These are phyloP conservation scores for Garra rufa DNA, from an alignment of 2,113 vertebrate species.

Conservation along the genomic window DNA sequence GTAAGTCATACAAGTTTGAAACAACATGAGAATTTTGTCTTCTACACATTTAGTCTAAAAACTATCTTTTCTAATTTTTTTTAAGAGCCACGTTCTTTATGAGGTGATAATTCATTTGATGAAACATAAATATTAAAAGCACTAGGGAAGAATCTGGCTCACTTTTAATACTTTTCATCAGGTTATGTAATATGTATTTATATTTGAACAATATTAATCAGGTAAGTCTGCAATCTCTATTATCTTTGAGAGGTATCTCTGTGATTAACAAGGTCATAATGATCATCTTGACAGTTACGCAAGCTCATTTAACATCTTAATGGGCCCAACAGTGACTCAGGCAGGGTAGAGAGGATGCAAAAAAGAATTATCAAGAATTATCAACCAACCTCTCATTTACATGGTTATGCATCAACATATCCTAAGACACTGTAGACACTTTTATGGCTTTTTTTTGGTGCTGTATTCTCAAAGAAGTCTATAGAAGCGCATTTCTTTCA, in stretches of 20 bases:
- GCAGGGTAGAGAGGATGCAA: slow-evolving; percentile 4
- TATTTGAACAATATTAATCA: slow-evolving; percentile 56
- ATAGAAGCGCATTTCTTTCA: too few relatives aligned
- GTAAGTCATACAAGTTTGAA: neutral
- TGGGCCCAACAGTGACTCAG: slow-evolving; percentile 56
- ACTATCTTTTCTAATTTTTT: neutral
- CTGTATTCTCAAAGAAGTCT: neutral
- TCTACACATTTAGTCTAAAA: neutral
- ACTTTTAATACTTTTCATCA: slow-evolving; percentile 38
- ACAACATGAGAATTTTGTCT: neutral
- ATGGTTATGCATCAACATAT: slow-evolving; percentile 66
- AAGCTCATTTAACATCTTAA: slow-evolving; percentile 73
- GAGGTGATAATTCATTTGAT: neutral
- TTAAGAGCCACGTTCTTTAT: neutral
- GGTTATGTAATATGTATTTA: slow-evolving; percentile 46
- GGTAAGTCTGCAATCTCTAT: slow-evolving; percentile 54
- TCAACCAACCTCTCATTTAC: slow-evolving; percentile 53
- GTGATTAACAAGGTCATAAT: slow-evolving; percentile 77
- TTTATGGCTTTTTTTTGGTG: neutral
- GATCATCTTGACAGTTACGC: slow-evolving; percentile 68
- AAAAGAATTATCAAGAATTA: too few relatives aligned
- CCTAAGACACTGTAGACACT: slow-evolving; percentile 46
- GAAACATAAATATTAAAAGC: slow-evolving; percentile 64
- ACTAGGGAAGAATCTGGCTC: slow-evolving; percentile 54
- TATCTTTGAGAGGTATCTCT: slow-evolving; percentile 70